These are phyloP conservation scores for Mastigias papua DNA, from an alignment of 30 jellyfish, hydroid and myxozoan genomes.

Conservation along the genomic window DNA sequence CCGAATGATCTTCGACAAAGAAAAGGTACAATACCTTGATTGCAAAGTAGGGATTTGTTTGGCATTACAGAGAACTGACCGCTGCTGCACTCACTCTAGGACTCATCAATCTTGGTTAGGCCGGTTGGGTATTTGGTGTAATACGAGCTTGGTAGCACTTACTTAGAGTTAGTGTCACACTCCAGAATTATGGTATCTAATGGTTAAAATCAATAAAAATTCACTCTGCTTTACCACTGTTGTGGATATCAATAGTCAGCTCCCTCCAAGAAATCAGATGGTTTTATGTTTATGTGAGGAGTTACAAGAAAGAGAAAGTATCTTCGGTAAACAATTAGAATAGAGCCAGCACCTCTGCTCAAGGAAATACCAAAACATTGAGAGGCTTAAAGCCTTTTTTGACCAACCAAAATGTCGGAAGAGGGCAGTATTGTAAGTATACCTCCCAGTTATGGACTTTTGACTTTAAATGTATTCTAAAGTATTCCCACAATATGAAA, in stretches of 20 bases:
- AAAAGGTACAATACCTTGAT: neutral
- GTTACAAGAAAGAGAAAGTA: neutral
- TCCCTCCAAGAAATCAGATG: too few relatives aligned
- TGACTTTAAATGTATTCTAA: neutral
- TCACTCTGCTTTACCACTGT: neutral
- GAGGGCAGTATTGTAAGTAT: conserved; percentile 47
- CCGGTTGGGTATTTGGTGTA: conserved; percentile 6
- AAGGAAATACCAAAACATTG: neutral
- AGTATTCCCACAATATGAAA: neutral
- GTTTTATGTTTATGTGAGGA: neutral
- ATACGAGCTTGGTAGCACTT: neutral
- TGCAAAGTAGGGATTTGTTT: neutral
- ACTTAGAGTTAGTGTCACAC: too few relatives aligned
- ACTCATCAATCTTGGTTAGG: neutral
- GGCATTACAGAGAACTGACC: neutral
- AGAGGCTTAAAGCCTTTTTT: neutral
- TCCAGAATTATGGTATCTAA: neutral
- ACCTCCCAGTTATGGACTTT: neutral
- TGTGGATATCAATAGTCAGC: too few relatives aligned
- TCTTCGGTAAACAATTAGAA: neutral
- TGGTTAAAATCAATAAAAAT: neutral
- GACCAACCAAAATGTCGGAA: conserved; percentile 39
- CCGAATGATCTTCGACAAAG: neutral
- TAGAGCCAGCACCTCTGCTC: neutral
- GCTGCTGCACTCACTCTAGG: neutral